Evolutionary conservation across 2,888 invertebrate species (phyloP), one percentile per base, ranked within the genome.

Genomic region (Eustalomyia histrio): DNA sequence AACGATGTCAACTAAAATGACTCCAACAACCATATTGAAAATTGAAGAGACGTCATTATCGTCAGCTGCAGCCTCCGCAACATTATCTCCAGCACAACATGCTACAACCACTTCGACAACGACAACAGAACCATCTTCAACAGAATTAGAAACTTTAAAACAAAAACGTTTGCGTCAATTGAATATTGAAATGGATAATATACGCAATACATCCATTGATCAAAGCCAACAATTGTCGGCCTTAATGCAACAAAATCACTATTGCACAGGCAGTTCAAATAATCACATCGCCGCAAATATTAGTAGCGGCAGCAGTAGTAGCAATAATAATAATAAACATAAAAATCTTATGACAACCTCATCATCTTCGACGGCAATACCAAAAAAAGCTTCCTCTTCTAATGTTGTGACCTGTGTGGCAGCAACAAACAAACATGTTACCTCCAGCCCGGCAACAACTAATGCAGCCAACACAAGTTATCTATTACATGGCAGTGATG

Each of bases 151-250:
- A 80, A 83, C 85, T 86, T 83, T 87, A 84, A 83, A 81, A 83
- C 85, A 87, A 83, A 87, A 86, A 86, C 88, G 89, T 85, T 88
- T 88, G 83, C 87, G 87, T 83, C 89, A 88, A 86, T 85, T 86
- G 83, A 86, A 86, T 83, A 87, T 86, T 85, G 89, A 89, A 85
- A 87, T 88, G 85, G 88, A 89, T 83, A 86, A 88, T 86, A 87
- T 88, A 84, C 85, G 86, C 78, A 84, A 84, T 75, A 82, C 84
- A 68, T 84, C 84, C 57, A 79, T 84, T 76, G 85, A 83, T 85
- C 86, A 85, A 83, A 85, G 82, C 69, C 86, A 84, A 61, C 79
- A 83, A 81, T 79, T 84, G 84, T 83, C 85, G 64, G 82, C 76
- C 58, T 71, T 83, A 75, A 72, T 75, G 75, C 79, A 73, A 63